These are phyloP conservation scores for Heliocidaris erythrogramma DNA, from an alignment of 35 echinoderm and acorn worm genomes.

Conservation along the genomic window DNA sequence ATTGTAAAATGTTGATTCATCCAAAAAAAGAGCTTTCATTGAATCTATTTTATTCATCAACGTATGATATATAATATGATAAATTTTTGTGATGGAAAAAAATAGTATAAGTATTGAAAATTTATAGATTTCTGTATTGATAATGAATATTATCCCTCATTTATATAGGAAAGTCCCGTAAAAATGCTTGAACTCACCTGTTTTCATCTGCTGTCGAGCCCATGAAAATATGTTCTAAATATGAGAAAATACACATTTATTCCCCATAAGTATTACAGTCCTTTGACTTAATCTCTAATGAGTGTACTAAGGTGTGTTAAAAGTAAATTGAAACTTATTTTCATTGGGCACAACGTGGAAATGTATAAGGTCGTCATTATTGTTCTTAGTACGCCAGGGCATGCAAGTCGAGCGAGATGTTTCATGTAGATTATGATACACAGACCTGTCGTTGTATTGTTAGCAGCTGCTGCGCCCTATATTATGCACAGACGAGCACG, in stretches of 20 bases:
- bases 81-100: background rate
- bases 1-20: background rate
- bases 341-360: background rate
- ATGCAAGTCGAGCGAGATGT: background rate
- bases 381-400: background rate
- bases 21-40: background rate
- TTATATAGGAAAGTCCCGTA: background rate
- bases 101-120: background rate
- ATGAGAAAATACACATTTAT: constrained; percentile 3
- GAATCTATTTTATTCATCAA: too few species aligned
- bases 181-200: background rate
- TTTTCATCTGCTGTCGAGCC: background rate
- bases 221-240: background rate
- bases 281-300: background rate
- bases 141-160: background rate
- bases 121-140: background rate
- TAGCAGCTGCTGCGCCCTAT: constrained; percentile 73
- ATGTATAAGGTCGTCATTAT: background rate
- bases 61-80: too few species aligned
- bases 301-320: background rate
- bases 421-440: constrained; percentile 10
- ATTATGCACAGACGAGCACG: constrained; percentile 98
- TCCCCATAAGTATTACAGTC: background rate
- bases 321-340: background rate
- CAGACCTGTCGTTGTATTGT: constrained; percentile 80